phyloP scores from a whole-genome alignment of 2,888 invertebrate species.

The Ophion slaviceki region DNA sequence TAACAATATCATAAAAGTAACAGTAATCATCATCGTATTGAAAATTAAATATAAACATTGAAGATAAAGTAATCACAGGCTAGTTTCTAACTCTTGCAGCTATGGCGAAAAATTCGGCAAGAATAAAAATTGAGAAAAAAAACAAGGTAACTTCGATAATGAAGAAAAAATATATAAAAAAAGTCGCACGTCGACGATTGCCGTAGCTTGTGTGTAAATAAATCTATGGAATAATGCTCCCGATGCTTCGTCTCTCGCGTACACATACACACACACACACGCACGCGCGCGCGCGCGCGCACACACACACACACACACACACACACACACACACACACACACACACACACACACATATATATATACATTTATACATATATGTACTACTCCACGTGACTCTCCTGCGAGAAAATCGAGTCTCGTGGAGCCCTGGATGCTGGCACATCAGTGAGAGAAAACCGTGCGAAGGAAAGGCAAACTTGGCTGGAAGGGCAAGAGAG shows the following conservation, averaged over 20 bases:
- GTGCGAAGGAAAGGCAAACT: conserved; percentile 37
- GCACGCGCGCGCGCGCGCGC: too few relatives aligned
- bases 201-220: conserved; percentile 26
- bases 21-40: too few relatives aligned
- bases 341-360: not conserved
- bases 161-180: not conserved
- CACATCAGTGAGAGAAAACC: conserved; percentile 36
- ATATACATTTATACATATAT: not conserved
- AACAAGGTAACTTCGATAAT: too few relatives aligned
- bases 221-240: conserved; percentile 34
- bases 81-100: too few relatives aligned
- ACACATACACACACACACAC: too few relatives aligned
- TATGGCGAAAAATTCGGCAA: too few relatives aligned
- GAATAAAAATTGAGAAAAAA: too few relatives aligned
- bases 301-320: not conserved
- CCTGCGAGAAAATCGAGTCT: conserved; percentile 6
- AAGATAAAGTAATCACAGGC: too few relatives aligned
- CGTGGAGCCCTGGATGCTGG: conserved; percentile 20
- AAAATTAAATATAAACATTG: too few relatives aligned
- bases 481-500: conserved; percentile 31
- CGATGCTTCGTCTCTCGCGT: not conserved
- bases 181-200: not conserved
- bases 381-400: conserved; percentile 17
- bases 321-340: too few relatives aligned
- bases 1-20: too few relatives aligned